These are phyloP conservation scores for Cyclina sinensis DNA, from an alignment of 1,140 invertebrate genomes.

Conservation along the genomic window DNA sequence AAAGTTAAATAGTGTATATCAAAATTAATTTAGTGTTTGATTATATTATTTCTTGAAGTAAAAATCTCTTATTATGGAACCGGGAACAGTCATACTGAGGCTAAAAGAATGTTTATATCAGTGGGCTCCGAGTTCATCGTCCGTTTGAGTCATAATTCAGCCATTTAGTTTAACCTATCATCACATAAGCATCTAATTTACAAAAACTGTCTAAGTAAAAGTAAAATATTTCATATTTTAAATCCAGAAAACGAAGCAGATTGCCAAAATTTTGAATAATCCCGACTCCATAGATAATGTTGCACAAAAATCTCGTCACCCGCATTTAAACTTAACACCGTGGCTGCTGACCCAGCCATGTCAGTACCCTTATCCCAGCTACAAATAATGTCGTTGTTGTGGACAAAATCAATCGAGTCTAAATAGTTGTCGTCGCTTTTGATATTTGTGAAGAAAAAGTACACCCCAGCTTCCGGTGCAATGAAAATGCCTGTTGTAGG, in stretches of 20 bases:
- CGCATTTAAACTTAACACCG: background rate
- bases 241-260: background rate
- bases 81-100: no score
- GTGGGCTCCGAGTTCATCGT: no score
- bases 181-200: no score
- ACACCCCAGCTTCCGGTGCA: background rate
- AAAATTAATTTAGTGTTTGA: no score
- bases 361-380: constrained; percentile 4
- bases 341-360: background rate
- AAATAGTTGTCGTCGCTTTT: background rate
- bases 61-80: no score
- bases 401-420: background rate
- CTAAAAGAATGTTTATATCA: no score
- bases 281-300: background rate
- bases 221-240: background rate
- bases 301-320: background rate
- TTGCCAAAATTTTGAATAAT: background rate
- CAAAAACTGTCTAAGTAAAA: no score
- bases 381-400: background rate
- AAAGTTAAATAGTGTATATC: no score
- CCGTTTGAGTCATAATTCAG: no score
- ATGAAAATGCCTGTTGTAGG: background rate
- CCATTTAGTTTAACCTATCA: no score
- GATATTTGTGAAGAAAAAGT: background rate
- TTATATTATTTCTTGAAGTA: no score